Evolutionary conservation across 2,888 invertebrate species (phyloP), one percentile per base, ranked within the genome.

Genomic region (Melanotus villosus): DNA sequence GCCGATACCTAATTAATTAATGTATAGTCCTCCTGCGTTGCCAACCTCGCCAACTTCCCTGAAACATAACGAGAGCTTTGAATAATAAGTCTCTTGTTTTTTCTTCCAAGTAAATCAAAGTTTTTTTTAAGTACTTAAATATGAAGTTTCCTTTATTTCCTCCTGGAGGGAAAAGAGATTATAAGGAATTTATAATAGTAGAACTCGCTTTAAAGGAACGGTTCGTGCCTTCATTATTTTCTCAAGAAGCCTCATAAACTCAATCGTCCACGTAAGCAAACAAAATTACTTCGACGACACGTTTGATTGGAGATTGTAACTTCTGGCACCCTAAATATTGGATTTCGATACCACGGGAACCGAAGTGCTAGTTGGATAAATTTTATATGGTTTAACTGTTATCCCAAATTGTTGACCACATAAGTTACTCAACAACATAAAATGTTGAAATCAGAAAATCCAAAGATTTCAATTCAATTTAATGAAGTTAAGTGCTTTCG

Each of bases 1-100:
- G 38, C 56, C 56, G 56, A 56, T 56, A 56, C 56, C 38, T 56
- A 38, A 38, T 56, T 56, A 56, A 56, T 56, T 56, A 56, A 56
- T 56, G 36, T 56, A 38, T 52, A 56, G 56, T 56, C 52, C 52
- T 52, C 52, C 3, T 10, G 52, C 14, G 52, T 32, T 52, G 4
- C 30, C 50, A 26, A 32, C 52, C 32, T 18, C 52, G 34, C 52
- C 14, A 52, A 32, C 52, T 30, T 30, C 9, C 32, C 52, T 5
- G 12, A 52, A 52, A 52, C 50, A 32, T 32, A 52, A 52, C 16
- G 23, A 38, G 23, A n/a, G 5, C 12, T 38, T 23, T 34, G 56
- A 56, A 56, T 38, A 56, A 34, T 56, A 38, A 36, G 38, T 34
- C 18, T 10, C 2, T n/a, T n/a, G 21, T 38, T 38, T 38, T 56